Evolutionary conservation across 2,797 vertebrate species (phyloP).

Genomic region (Margarornis squamiger): DNA sequence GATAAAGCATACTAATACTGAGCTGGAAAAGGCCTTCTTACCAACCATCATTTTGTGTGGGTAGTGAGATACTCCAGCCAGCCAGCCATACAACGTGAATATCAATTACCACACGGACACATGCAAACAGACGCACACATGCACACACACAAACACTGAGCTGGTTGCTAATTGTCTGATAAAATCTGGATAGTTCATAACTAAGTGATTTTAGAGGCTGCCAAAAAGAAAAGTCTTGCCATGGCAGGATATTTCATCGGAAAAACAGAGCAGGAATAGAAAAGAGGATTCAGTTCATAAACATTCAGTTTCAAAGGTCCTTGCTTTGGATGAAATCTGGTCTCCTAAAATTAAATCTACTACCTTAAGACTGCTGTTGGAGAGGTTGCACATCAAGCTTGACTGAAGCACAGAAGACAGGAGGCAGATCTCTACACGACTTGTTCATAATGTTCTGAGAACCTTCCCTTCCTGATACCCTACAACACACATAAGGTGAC

Average conservation of each 20-base stretch:
- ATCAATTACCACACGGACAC: conserved; percentile 61
- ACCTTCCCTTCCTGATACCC: neutral
- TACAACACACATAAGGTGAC: neutral
- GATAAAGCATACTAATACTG: conserved; percentile 22
- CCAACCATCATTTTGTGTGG: conserved; percentile 61
- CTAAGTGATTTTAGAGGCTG: conserved; percentile 62
- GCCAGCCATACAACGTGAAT: conserved; percentile 67
- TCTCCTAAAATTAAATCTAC: neutral
- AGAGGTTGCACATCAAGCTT: neutral
- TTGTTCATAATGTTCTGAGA: neutral
- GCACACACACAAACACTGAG: conserved; percentile 62
- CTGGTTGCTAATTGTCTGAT: conserved; percentile 68
- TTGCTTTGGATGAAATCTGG: conserved; percentile 51
- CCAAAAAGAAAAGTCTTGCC: conserved; percentile 72
- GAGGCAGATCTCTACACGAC: neutral
- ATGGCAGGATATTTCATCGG: conserved; percentile 64
- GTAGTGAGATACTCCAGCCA: conserved; percentile 73
- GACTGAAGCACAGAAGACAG: neutral
- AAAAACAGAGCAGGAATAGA: conserved; percentile 49
- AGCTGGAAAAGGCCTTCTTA: conserved; percentile 67
- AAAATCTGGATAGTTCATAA: conserved; percentile 73
- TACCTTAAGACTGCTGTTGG: neutral
- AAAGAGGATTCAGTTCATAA: conserved; percentile 54
- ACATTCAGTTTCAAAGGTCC: conserved; percentile 54
- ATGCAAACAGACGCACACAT: conserved; percentile 35